Evolutionary conservation across 2,797 vertebrate species (phyloP).

Genomic region (Protonibea diacanthus): DNA sequence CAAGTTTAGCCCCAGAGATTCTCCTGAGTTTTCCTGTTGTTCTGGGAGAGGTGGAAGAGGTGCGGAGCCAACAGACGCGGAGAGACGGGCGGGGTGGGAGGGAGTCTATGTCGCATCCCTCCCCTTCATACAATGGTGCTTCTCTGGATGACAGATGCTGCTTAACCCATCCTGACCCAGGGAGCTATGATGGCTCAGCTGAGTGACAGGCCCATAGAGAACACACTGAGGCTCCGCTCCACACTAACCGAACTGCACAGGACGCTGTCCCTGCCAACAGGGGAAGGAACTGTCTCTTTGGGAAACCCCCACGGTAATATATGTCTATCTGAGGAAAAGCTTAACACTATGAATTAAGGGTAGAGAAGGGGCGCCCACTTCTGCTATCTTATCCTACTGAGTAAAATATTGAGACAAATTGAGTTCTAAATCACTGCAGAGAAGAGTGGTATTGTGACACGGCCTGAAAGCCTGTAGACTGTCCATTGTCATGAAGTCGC

Average conservation of each 20-base stretch:
- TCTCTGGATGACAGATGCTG: slow-evolving; percentile 85
- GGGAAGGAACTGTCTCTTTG: slow-evolving; percentile 69
- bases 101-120: slow-evolving; percentile 53
- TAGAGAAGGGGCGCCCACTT: slow-evolving; percentile 66
- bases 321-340: slow-evolving; percentile 67
- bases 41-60: slow-evolving; percentile 69
- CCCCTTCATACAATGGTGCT: slow-evolving; percentile 77
- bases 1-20: slow-evolving; percentile 77
- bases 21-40: slow-evolving; percentile 82
- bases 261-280: slow-evolving; percentile 51
- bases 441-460: slow-evolving; percentile 73
- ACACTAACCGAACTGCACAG: slow-evolving; percentile 60
- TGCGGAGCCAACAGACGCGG: slow-evolving; percentile 46
- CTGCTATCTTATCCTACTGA: slow-evolving; percentile 76
- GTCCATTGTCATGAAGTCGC: slow-evolving; percentile 72
- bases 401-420: slow-evolving; percentile 83
- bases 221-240: slow-evolving; percentile 51
- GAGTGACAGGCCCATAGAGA: slow-evolving; percentile 78
- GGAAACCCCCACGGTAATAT: slow-evolving; percentile 62
- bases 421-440: slow-evolving; percentile 77
- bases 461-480: slow-evolving; percentile 69
- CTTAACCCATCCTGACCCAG: slow-evolving; percentile 83
- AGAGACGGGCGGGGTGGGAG: slow-evolving; percentile 9
- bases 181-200: slow-evolving; percentile 71
- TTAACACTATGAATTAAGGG: slow-evolving; percentile 74